Conservation (phyloP, 2,888 invertebrate species). For the Micoletzkya japonica region DNA sequence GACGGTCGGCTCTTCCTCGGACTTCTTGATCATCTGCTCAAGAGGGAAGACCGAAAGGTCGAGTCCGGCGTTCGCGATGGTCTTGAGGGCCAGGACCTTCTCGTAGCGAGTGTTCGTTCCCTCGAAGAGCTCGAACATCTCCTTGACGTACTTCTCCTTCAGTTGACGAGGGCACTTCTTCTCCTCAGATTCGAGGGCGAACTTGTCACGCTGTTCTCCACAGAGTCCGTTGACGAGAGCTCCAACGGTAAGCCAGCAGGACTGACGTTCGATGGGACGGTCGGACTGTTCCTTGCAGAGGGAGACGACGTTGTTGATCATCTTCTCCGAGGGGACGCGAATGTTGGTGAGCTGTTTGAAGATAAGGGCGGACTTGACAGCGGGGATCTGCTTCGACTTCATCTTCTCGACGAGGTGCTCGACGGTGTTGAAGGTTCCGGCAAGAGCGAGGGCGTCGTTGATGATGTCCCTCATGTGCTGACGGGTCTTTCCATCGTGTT, state of each 20-base stretch:
- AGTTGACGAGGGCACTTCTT: background rate
- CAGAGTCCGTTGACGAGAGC: constrained; percentile 50
- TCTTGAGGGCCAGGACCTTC: constrained; percentile 28
- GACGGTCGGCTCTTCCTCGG: constrained; percentile 19
- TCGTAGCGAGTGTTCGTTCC: background rate
- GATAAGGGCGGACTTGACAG: constrained; percentile 18
- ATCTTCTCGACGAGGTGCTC: constrained; percentile 40
- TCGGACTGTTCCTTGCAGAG: constrained; percentile 35
- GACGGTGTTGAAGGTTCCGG: constrained; percentile 49
- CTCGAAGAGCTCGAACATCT: constrained; percentile 9
- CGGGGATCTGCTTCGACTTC: constrained; percentile 29
- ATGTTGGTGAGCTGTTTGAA: constrained; percentile 33
- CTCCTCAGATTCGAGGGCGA: constrained; percentile 8
- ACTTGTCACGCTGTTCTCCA: constrained; percentile 36
- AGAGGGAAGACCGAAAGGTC: constrained; percentile 31
- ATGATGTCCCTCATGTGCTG: constrained; percentile 48
- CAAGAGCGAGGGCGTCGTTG: constrained; percentile 47
- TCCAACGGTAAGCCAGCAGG: constrained; percentile 51
- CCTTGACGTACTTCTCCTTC: constrained; percentile 2
- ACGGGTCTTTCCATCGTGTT: constrained; percentile 31
- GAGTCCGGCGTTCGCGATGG: constrained; percentile 36
- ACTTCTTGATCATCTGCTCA: constrained; percentile 35
- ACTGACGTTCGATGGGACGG: constrained; percentile 43
- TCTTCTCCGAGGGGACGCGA: constrained; percentile 32
- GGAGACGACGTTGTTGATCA: constrained; percentile 29